phyloP scores from a whole-genome alignment of 92 coral and sea anemone genomes.

The Actinernus sp. region DNA sequence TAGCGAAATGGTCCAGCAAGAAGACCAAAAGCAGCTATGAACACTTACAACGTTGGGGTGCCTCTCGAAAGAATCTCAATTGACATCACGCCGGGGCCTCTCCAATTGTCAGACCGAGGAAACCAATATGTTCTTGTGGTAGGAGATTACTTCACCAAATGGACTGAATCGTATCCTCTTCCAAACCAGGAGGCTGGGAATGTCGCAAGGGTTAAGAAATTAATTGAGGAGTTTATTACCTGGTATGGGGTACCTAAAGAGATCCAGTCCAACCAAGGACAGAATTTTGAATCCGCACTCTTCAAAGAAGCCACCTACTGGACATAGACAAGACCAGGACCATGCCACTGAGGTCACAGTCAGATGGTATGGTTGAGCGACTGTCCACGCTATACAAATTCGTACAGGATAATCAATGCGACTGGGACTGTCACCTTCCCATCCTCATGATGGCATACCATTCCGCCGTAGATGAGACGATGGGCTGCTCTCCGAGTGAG shows the following conservation, averaged over 20 bases:
- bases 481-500: slow-evolving; percentile 17
- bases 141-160: slow-evolving; percentile 29
- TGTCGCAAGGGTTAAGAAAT: slow-evolving; percentile 27
- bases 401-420: slow-evolving; percentile 12
- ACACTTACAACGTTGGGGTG: no score
- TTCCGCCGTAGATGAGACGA: slow-evolving; percentile 29
- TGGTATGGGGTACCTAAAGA: slow-evolving; percentile 16
- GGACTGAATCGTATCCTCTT: slow-evolving; percentile 13
- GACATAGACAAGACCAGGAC: slow-evolving; percentile 29
- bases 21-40: slow-evolving; percentile 25
- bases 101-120: slow-evolving; percentile 21
- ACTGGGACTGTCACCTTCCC: no score
- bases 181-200: slow-evolving; percentile 20
- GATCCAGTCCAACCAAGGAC: slow-evolving; percentile 25
- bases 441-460: slow-evolving; percentile 27
- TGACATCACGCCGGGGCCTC: slow-evolving; percentile 35
- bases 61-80: slow-evolving; percentile 29
- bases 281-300: slow-evolving; percentile 30
- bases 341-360: slow-evolving; percentile 17
- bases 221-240: slow-evolving; percentile 26
- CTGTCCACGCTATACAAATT: slow-evolving; percentile 21
- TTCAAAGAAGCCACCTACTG: slow-evolving; percentile 21
- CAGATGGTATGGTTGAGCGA: slow-evolving; percentile 31
- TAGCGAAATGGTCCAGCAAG: slow-evolving; percentile 16
- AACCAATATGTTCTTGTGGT: slow-evolving; percentile 35